These are phyloP conservation scores for Thrips palmi DNA, from an alignment of 1,140 invertebrate species.

Conservation along the genomic window DNA sequence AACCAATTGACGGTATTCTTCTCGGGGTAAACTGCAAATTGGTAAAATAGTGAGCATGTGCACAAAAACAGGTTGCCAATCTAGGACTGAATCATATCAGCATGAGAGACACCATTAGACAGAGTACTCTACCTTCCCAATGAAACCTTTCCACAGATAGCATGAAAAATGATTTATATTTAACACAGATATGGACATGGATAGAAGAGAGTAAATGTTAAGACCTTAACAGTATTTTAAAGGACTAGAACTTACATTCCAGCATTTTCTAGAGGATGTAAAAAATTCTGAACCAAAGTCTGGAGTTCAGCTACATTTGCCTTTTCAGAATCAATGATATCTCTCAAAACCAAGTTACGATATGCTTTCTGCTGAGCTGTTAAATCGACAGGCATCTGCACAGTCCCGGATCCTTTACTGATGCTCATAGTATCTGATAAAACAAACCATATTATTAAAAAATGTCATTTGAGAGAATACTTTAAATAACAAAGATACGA, in stretches of 20 bases:
- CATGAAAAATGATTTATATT: neutral
- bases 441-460: no score
- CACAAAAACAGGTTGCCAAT: neutral
- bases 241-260: slow-evolving; percentile 52
- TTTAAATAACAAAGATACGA: neutral
- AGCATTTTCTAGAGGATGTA: slow-evolving; percentile 63
- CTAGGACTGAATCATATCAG: neutral
- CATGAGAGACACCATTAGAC: neutral
- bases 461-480: neutral
- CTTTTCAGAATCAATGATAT: slow-evolving; percentile 82
- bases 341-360: slow-evolving; percentile 69
- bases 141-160: neutral
- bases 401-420: no score
- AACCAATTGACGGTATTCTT: slow-evolving; percentile 70
- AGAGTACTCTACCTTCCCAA: neutral
- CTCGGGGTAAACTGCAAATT: slow-evolving; percentile 50
- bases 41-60: slow-evolving; percentile 9
- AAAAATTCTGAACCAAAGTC: slow-evolving; percentile 61
- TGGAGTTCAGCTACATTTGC: slow-evolving; percentile 77
- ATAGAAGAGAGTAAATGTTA: neutral
- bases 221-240: neutral
- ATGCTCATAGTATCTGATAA: slow-evolving; percentile 13
- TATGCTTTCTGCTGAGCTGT: slow-evolving; percentile 41
- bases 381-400: slow-evolving; percentile 19
- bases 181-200: neutral